phyloP scores from a whole-genome alignment of 1,140 invertebrate species.

The Saccostrea cuccullata region DNA sequence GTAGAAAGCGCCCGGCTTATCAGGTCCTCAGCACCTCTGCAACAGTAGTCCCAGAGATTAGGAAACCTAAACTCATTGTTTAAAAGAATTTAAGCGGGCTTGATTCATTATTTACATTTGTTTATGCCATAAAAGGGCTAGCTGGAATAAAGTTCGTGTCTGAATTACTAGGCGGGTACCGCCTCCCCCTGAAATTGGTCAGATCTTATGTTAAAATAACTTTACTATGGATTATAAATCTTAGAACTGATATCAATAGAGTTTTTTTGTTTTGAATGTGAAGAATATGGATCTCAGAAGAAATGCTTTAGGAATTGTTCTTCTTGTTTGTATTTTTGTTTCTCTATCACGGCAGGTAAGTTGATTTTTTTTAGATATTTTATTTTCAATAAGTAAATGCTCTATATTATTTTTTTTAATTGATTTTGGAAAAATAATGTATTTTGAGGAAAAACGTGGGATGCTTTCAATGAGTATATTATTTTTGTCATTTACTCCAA shows the following conservation, averaged over 20 bases:
- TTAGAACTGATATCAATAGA: slow-evolving; percentile 21
- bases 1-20: not conserved
- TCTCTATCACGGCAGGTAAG: not conserved
- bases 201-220: not conserved
- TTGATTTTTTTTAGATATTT: not conserved
- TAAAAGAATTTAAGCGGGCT: slow-evolving; percentile 34
- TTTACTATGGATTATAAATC: slow-evolving; percentile 3
- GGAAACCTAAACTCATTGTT: slow-evolving; percentile 16
- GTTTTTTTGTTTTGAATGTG: slow-evolving; percentile 5
- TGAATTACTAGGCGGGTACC: not conserved
- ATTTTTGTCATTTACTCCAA: no score
- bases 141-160: slow-evolving; percentile 9
- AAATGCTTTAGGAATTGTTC: not conserved
- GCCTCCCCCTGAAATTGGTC: slow-evolving; percentile 8
- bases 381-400: not conserved
- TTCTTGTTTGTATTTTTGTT: not conserved
- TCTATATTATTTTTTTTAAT: not conserved
- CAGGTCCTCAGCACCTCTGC: slow-evolving; percentile 3
- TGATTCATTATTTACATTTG: slow-evolving; percentile 34
- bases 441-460: not conserved
- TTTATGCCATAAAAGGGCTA: slow-evolving; percentile 22
- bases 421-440: not conserved
- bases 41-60: slow-evolving; percentile 15
- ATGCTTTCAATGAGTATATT: not conserved
- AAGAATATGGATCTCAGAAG: not conserved